A percentile compares a stretch with the other conserved stretches of the same genome.
Conservation (phyloP, 2,113 vertebrate species). For the Burhinus bistriatus region DNA sequence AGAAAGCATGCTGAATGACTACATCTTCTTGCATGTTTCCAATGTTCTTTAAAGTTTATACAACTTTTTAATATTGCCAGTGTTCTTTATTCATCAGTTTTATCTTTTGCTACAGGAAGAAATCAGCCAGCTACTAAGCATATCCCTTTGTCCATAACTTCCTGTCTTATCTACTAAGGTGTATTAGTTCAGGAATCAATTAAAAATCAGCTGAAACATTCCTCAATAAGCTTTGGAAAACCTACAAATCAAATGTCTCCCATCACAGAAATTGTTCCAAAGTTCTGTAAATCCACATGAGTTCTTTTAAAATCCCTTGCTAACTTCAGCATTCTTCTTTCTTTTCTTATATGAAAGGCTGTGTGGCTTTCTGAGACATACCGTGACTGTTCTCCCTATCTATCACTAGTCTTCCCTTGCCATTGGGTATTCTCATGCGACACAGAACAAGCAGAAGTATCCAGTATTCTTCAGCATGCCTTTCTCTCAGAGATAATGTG, state of each 20-base stretch:
- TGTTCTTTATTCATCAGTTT: background rate
- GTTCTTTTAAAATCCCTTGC: background rate
- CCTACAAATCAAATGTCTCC: background rate
- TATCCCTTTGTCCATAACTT: background rate
- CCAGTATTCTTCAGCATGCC: background rate
- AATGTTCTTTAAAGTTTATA: background rate
- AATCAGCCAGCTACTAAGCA: background rate
- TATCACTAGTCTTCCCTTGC: background rate
- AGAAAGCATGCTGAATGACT: background rate
- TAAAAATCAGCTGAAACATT: background rate
- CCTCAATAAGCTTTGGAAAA: background rate
- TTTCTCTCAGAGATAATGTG: background rate
- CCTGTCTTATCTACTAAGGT: background rate
- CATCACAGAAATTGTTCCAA: background rate
- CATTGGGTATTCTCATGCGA: background rate
- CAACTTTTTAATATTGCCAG: background rate
- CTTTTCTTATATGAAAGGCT: background rate
- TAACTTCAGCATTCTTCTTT: background rate
- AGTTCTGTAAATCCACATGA: background rate
- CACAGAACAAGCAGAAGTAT: background rate
- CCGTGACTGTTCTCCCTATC: background rate
- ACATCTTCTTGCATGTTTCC: background rate
- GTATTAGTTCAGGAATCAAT: background rate
- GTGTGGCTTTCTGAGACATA: background rate
- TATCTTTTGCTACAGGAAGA: background rate